These are phyloP conservation scores for Laspeyria flexula DNA, from an alignment of 2,888 invertebrate species.

Conservation along the genomic window DNA sequence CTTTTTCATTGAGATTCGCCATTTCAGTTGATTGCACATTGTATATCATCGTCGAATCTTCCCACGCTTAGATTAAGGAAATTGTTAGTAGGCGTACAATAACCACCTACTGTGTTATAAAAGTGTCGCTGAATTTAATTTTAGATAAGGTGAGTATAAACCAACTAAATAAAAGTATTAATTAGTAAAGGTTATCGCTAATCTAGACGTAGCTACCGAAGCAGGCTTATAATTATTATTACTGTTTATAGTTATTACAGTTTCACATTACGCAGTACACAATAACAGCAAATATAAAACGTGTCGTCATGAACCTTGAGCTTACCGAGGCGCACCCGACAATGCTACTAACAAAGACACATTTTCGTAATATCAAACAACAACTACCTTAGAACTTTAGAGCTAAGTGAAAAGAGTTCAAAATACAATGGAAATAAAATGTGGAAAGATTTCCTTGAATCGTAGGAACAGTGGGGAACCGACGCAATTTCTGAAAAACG, in stretches of 20 bases:
- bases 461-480: slow-evolving; percentile 46
- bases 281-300: slow-evolving; percentile 40
- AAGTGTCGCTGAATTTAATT: slow-evolving; percentile 1
- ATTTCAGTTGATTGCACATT: slow-evolving; percentile 75
- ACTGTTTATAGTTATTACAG: slow-evolving; percentile 20
- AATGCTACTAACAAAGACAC: slow-evolving; percentile 36
- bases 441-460: slow-evolving; percentile 47
- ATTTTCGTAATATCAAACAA: slow-evolving; percentile 29
- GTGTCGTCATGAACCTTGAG: slow-evolving; percentile 44
- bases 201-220: not conserved
- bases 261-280: slow-evolving; percentile 32
- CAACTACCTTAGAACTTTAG: slow-evolving; percentile 33
- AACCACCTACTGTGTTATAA: not conserved
- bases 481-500: slow-evolving; percentile 67
- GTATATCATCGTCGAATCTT: slow-evolving; percentile 61
- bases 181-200: not conserved
- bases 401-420: slow-evolving; percentile 39
- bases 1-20: slow-evolving; percentile 58
- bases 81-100: slow-evolving; percentile 10
- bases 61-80: slow-evolving; percentile 21
- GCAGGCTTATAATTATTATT: slow-evolving; percentile 12
- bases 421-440: slow-evolving; percentile 39
- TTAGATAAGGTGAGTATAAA: too few species aligned
- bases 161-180: not conserved
- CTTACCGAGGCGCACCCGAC: slow-evolving; percentile 39